phyloP scores from a whole-genome alignment of 2,888 invertebrate species.

The Plagiodera versicolora region DNA sequence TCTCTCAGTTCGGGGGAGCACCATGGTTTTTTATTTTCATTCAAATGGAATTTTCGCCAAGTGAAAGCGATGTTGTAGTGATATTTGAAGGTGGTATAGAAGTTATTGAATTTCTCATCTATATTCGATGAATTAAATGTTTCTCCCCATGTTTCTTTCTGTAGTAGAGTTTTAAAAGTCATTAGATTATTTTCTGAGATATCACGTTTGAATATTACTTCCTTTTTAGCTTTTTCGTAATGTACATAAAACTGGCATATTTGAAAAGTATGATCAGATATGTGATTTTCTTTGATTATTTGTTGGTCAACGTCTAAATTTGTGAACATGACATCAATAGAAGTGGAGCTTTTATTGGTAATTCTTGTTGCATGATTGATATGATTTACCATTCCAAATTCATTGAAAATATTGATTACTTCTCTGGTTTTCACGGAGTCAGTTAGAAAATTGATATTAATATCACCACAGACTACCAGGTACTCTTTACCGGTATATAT shows the following conservation, averaged over 20 bases:
- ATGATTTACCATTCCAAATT: slow-evolving; percentile 9
- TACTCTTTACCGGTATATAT: slow-evolving; percentile 2
- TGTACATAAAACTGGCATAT: neutral
- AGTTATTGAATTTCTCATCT: slow-evolving; percentile 4
- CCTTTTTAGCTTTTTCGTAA: neutral
- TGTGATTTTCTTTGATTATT: slow-evolving; percentile 5
- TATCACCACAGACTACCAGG: neutral
- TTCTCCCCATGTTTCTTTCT: slow-evolving; percentile 1
- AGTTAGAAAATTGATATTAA: slow-evolving; percentile 6
- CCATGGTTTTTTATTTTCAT: slow-evolving; percentile 2
- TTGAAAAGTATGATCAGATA: slow-evolving; percentile 6
- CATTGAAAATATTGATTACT: slow-evolving; percentile 8
- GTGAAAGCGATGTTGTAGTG: slow-evolving; percentile 4
- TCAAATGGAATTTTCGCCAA: slow-evolving; percentile 1
- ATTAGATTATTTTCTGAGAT: neutral
- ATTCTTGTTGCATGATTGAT: slow-evolving; percentile 2
- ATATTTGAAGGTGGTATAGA: slow-evolving; percentile 3
- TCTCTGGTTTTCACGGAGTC: slow-evolving; percentile 3
- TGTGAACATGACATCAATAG: slow-evolving; percentile 8
- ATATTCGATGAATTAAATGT: slow-evolving; percentile 6
- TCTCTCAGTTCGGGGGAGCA: slow-evolving; percentile 1
- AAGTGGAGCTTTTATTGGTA: slow-evolving; percentile 4
- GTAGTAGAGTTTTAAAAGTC: neutral
- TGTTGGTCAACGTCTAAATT: slow-evolving; percentile 6
- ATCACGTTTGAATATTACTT: neutral